A percentile compares a stretch with the other conserved stretches of the same genome.
phyloP scores from a whole-genome alignment of 1,140 invertebrate species.

The Cydia pomonella region DNA sequence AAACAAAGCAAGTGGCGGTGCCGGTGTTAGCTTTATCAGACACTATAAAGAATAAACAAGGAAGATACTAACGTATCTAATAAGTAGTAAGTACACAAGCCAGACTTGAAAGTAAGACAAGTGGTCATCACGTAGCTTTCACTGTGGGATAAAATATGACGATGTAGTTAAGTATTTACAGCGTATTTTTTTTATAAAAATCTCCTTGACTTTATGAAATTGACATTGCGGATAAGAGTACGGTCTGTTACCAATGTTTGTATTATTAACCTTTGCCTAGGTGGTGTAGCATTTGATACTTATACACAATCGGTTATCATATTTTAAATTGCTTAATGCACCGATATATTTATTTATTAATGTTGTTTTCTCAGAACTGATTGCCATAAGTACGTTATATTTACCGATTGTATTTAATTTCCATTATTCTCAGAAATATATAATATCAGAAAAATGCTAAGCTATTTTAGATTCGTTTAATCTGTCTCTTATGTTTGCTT shows the following conservation, averaged over 20 bases:
- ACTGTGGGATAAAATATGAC: not conserved
- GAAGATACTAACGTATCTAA: too few relatives aligned
- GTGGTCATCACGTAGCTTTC: not conserved
- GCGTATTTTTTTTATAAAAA: not conserved
- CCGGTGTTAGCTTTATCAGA: too few relatives aligned
- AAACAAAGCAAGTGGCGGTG: too few relatives aligned
- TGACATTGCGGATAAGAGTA: constrained; percentile 15
- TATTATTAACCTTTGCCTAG: constrained; percentile 21
- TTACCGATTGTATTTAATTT: too few relatives aligned
- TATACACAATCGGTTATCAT: not conserved
- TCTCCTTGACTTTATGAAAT: constrained; percentile 21
- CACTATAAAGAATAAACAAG: too few relatives aligned
- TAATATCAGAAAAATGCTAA: too few relatives aligned
- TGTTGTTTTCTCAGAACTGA: too few relatives aligned
- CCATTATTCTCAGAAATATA: too few relatives aligned
- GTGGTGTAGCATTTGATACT: not conserved
- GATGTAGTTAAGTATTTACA: not conserved
- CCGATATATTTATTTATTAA: not conserved
- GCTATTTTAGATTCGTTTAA: too few relatives aligned
- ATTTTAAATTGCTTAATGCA: not conserved
- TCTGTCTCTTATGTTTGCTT: too few relatives aligned
- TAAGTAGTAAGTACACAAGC: too few relatives aligned
- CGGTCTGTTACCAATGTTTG: not conserved
- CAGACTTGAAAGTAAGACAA: not conserved
- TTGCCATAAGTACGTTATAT: too few relatives aligned